Base-by-base conservation (phyloP, 23 tunicate genomes). In the Phallusia fumigata region DNA sequence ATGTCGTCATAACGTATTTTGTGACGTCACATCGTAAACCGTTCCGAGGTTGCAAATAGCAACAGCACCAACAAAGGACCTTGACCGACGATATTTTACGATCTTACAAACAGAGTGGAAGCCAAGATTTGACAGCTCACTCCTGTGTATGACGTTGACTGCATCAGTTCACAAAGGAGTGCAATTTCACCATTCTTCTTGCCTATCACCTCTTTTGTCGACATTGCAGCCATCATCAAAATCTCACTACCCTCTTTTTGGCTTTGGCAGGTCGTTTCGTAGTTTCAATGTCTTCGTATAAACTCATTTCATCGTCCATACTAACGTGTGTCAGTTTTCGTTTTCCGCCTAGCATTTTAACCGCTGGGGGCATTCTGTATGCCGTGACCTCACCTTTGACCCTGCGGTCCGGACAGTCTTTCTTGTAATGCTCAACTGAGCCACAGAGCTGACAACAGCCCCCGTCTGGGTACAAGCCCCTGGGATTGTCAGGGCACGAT, bases 401-500 rank as follows among this genome's bases (percentile, higher is more conserved):
- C 32, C 36, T 78, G 78, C 95, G 79, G 33, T 96, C 96, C 0
- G 99, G 99, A 65, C 99, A 96, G 53, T 93, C 97, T 34, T 76
- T 80, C 58, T 82, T 84, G 65, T 52, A 96, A 74, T 96, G 99
- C 78, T 93, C 96, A 32, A 96, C 99, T 16, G 92, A 88, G 16
- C 94, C 94, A 77, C 99, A 96, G 19, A 96, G 75, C 73, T 65
- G 82, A 49, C 99, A 96, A 73, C 90, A 78, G 1, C 97, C 97
- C 31, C 99, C 99, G 11, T 88, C 88, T 0, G 97, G 96, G 76
- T 96, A 96, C 33, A 96, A 53, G 30, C 94, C 94, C 22, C 97
- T 73, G 19, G 99, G 99, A 65, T 96, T 96, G 47, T 91, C 97
- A 0, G 99, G 99, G 64, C 99, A 96, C 0, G 89, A 31, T 65